Evolutionary conservation across 2,113 vertebrate genomes (phyloP), one percentile per base, ranked within the genome.

Genomic region (Plecturocebus donacophilus): DNA sequence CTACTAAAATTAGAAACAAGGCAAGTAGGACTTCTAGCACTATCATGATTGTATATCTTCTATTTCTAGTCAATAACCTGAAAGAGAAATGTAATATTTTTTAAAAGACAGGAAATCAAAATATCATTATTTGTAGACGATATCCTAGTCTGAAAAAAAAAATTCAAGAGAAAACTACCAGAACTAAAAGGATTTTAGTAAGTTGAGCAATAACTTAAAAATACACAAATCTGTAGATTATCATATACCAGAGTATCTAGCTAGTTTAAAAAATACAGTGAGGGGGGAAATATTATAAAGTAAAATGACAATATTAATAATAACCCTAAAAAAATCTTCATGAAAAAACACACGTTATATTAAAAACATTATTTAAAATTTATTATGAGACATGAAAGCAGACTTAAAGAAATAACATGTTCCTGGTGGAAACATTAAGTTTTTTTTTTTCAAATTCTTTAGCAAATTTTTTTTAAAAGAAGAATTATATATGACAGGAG

Each of bases 351-450:
- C 6, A 8, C 11, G 40, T 13, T 70, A 38, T 89, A 68, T 66
- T 64, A 68, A 82, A 96, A 97, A 87, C 16, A 85, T 71, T 81
- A 73, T 83, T 82, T 25, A 8, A 94, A 92, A 93, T 5, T 83
- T 71, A 75, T 64, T 91, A 9, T 54, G 45, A 66, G 21, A 45
- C 79, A 52, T n/a, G 82, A 91, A 83, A 93, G 45, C 38, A 94
- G 38, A 93, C 40, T 38, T 82, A 30, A 90, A 90, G 38, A 92
- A 90, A 80, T 58, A 35, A 2, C 20, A 17, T 47, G 32, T 32
- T 94, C 79, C 84, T 8, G 23, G 3, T 49, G 56, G 42, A 0
- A 10, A 86, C 58, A 42, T 2, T 47, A 12, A 38, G 32, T 21
- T 76, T 17, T 71, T 80, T 80, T 77, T 90, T 27, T 19, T 54